phyloP scores from a whole-genome alignment of 2,797 vertebrate genomes.

The Coendou prehensilis region DNA sequence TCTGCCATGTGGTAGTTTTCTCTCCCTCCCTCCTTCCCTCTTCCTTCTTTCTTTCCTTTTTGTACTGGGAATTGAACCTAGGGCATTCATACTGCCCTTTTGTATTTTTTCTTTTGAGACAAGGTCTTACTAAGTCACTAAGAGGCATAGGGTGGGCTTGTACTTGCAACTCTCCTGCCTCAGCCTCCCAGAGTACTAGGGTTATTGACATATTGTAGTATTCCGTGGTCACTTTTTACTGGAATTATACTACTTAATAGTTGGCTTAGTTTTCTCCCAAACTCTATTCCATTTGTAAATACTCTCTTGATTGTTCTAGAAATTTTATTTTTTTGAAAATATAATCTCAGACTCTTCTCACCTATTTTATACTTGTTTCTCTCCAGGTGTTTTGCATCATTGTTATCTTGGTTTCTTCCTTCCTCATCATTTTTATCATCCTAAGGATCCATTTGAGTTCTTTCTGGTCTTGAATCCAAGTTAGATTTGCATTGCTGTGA shows the following conservation, averaged over 20 bases:
- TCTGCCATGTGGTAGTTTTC: neutral
- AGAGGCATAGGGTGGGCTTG: neutral
- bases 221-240: neutral
- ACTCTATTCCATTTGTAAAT: neutral
- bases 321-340: conserved; percentile 33
- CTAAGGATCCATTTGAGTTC: neutral
- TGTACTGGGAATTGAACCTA: neutral
- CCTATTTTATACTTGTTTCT: neutral
- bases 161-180: neutral
- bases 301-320: neutral
- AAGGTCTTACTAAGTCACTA: neutral
- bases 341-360: neutral
- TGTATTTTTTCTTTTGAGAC: neutral
- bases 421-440: neutral
- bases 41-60: neutral
- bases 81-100: neutral
- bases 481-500: neutral
- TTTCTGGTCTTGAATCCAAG: neutral
- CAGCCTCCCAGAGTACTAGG: neutral
- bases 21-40: neutral
- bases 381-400: neutral
- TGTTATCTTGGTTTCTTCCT: neutral
- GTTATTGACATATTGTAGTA: neutral
- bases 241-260: neutral
- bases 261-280: neutral